These are phyloP conservation scores for Zosterops borbonicus DNA, from an alignment of 2,113 vertebrate species.

Conservation along the genomic window DNA sequence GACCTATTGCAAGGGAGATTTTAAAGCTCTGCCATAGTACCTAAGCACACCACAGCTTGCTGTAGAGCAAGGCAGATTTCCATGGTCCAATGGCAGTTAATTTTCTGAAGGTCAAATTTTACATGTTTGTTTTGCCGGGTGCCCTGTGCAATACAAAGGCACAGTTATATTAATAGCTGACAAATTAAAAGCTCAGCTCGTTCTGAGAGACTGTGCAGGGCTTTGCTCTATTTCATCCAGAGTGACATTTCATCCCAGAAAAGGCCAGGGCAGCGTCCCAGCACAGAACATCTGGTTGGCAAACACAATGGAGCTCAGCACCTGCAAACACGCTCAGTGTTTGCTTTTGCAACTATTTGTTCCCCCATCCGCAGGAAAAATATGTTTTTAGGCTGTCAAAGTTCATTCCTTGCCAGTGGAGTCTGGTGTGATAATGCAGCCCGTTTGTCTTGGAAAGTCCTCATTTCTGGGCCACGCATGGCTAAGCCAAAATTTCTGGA, in stretches of 20 bases:
- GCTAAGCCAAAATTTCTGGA: slow-evolving; percentile 31
- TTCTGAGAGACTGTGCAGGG: slow-evolving; percentile 40
- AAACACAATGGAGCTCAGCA: slow-evolving; percentile 70
- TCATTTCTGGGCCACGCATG: not conserved
- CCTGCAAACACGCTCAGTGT: slow-evolving; percentile 66
- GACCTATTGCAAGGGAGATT: not conserved
- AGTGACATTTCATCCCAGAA: slow-evolving; percentile 61
- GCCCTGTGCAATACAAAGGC: slow-evolving; percentile 47
- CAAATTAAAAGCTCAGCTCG: slow-evolving; percentile 54
- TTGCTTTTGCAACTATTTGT: slow-evolving; percentile 74
- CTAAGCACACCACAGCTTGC: not conserved
- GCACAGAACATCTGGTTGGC: slow-evolving; percentile 77
- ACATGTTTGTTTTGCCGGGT: slow-evolving; percentile 60
- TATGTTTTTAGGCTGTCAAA: slow-evolving; percentile 66
- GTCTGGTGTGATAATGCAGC: slow-evolving; percentile 68
- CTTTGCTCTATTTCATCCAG: slow-evolving; percentile 50
- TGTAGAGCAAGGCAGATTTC: not conserved
- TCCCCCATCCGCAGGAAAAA: slow-evolving; percentile 59
- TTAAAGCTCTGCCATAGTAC: not conserved
- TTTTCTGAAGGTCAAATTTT: slow-evolving; percentile 69
- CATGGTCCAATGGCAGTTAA: slow-evolving; percentile 3
- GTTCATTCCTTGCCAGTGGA: slow-evolving; percentile 52
- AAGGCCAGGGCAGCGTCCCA: slow-evolving; percentile 36
- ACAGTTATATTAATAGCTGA: slow-evolving; percentile 56
- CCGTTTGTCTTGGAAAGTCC: slow-evolving; percentile 73